These are phyloP conservation scores for Apodemia zela DNA, from an alignment of 2,888 invertebrate species.

Conservation along the genomic window DNA sequence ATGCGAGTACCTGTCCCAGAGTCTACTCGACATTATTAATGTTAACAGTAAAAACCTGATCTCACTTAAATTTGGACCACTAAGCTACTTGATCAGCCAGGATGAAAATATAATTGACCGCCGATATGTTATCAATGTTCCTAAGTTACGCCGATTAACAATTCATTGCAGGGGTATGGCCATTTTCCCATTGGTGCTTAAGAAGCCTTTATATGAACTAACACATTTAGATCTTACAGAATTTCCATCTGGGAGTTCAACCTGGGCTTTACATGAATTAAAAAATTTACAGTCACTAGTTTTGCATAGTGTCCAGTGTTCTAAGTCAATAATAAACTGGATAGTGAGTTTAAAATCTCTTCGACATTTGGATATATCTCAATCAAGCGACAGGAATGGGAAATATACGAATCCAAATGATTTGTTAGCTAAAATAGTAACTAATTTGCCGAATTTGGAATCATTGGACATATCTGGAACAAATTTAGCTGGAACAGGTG, in stretches of 20 bases:
- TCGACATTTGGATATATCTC: constrained; percentile 92
- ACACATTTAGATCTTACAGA: constrained; percentile 87
- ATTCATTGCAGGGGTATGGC: constrained; percentile 75
- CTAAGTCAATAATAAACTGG: constrained; percentile 82
- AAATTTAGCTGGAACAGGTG: constrained; percentile 93
- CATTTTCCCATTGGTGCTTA: constrained; percentile 73
- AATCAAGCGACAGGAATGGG: constrained; percentile 85
- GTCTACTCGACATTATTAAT: constrained; percentile 84
- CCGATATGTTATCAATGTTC: constrained; percentile 80
- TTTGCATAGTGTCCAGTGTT: constrained; percentile 88
- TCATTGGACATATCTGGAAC: constrained; percentile 97
- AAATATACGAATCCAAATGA: constrained; percentile 88
- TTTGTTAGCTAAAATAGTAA: constrained; percentile 85
- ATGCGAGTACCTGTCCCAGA: constrained; percentile 84
- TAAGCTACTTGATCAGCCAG: constrained; percentile 82
- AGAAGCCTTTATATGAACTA: constrained; percentile 81
- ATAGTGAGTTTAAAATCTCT: constrained; percentile 79
- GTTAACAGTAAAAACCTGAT: constrained; percentile 84
- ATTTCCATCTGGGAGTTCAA: constrained; percentile 81
- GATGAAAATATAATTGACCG: constrained; percentile 57
- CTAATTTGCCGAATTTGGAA: constrained; percentile 85
- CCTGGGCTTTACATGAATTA: constrained; percentile 84
- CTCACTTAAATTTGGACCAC: constrained; percentile 85
- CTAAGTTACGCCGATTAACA: constrained; percentile 80
- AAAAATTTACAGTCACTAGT: constrained; percentile 86